Evolutionary conservation across 2,113 vertebrate species (phyloP), one percentile per base, ranked within the genome.

Genomic region (Grallaria varia): DNA sequence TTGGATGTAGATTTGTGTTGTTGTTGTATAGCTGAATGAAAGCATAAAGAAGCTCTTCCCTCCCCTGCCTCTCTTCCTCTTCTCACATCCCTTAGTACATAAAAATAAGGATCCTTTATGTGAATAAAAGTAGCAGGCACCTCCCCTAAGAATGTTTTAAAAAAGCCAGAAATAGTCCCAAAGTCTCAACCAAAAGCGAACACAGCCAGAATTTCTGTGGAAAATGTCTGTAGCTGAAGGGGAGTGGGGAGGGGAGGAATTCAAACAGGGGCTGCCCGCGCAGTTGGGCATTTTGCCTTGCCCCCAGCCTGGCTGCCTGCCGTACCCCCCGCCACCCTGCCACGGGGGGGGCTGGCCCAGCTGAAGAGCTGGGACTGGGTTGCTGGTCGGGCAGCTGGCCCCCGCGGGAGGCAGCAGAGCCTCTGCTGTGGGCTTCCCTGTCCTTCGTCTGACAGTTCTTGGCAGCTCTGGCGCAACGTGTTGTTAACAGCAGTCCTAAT

Each of bases 401-500:
- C 84, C 55, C 76, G 44, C 5, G 20, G 81, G 86, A 92, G 71
- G 81, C 81, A 81, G 84, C 68, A 69, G 69, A 87, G 53, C 82
- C 95, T 96, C 64, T 2, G 55, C 94, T 72, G 3, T 60, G 97
- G 95, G 94, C 95, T 97, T 97, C 95, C 96, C 96, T 97, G 91
- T 90, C 93, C 96, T 96, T 94, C 69, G 13, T 93, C 97, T 91
- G 95, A 96, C 96, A 93, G 95, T 69, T 97, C 90, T 96, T 97
- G 97, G 97, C 96, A 97, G 92, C 94, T 94, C 94, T 91, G 95
- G 95, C 4, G 76, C 90, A 97, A 94, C 89, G 94, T 97, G 97
- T 97, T 97, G 97, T 97, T 96, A 97, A 93, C 97, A 97, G 95
- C 95, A 94, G 96, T 94, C 90, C 90, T 97, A 97, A 97, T 97